phyloP scores from a whole-genome alignment of 2,797 vertebrate species.

The Vireo griseus region DNA sequence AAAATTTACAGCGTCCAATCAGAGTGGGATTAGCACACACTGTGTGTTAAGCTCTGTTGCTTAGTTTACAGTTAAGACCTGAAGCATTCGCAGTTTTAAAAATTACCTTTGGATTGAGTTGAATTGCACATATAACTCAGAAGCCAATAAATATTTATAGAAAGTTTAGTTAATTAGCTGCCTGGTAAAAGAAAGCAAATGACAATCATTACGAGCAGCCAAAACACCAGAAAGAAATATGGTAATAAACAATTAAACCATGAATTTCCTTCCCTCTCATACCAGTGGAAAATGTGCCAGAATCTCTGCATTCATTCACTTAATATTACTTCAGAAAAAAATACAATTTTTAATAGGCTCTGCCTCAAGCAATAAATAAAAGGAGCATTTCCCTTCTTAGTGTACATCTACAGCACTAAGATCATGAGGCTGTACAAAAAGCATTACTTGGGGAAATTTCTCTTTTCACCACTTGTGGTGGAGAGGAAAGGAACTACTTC shows the following conservation, averaged over 20 bases:
- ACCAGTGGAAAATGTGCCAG: background rate
- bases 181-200: slow-evolving; percentile 13
- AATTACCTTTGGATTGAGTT: background rate
- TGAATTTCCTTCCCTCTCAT: background rate
- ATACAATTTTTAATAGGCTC: background rate
- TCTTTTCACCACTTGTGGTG: background rate
- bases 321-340: slow-evolving; percentile 6
- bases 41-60: slow-evolving; percentile 22
- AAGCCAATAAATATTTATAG: slow-evolving; percentile 19
- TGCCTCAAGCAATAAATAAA: slow-evolving; percentile 12
- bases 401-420: background rate
- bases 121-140: slow-evolving; percentile 3
- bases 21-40: slow-evolving; percentile 46
- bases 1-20: slow-evolving; percentile 57
- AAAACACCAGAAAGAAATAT: background rate
- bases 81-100: slow-evolving; percentile 19
- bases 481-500: background rate
- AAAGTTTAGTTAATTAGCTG: background rate
- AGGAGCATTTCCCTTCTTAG: background rate
- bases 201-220: background rate
- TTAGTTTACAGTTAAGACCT: slow-evolving; percentile 38
- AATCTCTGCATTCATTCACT: background rate
- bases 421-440: background rate
- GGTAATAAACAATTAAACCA: background rate
- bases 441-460: background rate